Evolutionary conservation across 2,888 invertebrate genomes (phyloP).

Genomic region (Hydropsyche betteni): DNA sequence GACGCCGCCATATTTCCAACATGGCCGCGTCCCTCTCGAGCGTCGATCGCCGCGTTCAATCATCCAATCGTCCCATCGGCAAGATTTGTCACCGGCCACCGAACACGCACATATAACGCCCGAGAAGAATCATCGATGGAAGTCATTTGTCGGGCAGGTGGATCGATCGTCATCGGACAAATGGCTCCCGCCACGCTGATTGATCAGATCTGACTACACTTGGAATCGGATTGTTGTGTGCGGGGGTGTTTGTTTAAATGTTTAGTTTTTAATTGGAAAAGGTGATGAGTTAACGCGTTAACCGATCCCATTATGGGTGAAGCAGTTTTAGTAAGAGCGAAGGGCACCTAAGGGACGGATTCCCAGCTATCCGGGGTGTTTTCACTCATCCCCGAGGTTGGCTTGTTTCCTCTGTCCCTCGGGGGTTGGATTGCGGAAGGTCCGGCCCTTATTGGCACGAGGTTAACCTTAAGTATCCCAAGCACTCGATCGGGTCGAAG

Average conservation of each 20-base stretch:
- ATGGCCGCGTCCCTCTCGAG: constrained; percentile 5
- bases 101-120: not conserved
- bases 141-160: not conserved
- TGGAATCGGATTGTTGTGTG: not conserved
- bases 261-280: too few relatives aligned
- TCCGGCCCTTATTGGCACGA: constrained; percentile 41
- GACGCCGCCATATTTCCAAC: not conserved
- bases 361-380: constrained; percentile 7
- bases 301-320: too few relatives aligned
- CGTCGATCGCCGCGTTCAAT: constrained; percentile 25
- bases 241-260: not conserved
- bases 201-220: not conserved
- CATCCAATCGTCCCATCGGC: constrained; percentile 27
- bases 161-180: constrained; percentile 16
- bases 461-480: constrained; percentile 45
- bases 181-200: constrained; percentile 4
- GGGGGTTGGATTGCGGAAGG: constrained; percentile 38
- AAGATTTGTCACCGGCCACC: constrained; percentile 16
- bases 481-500: constrained; percentile 37
- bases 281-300: too few relatives aligned
- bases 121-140: constrained; percentile 9
- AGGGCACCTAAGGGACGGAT: not conserved
- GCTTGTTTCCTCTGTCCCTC: constrained; percentile 18
- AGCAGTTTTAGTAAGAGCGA: too few relatives aligned
- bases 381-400: constrained; percentile 4